Conservation (phyloP, 1,140 invertebrate species). For the Carposina sasakii region DNA sequence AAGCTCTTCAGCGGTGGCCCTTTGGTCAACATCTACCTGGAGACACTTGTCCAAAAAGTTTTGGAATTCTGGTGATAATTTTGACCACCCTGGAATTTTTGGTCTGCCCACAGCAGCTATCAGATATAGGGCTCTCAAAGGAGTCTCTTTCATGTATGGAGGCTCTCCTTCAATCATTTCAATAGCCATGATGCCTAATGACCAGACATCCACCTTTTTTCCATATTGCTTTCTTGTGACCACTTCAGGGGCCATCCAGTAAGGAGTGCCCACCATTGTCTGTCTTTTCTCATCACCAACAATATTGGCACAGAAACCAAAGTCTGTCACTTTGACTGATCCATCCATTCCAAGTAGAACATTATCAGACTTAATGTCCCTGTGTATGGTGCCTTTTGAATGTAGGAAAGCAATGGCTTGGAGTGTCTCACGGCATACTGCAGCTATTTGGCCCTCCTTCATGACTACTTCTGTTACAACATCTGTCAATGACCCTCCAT, state of each 20-base stretch:
- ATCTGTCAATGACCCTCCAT: constrained; percentile 96
- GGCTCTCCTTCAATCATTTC: constrained; percentile 99
- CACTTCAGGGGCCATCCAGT: constrained; percentile 94
- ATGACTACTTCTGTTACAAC: constrained; percentile 98
- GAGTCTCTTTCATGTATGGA: constrained; percentile 95
- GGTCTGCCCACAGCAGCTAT: constrained; percentile 97
- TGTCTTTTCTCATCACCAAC: constrained; percentile 94
- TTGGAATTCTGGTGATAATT: constrained; percentile 82
- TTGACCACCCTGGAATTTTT: constrained; percentile 88
- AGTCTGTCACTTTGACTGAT: constrained; percentile 97
- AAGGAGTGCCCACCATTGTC: constrained; percentile 95
- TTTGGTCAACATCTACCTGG: constrained; percentile 91
- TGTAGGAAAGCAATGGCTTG: constrained; percentile 95
- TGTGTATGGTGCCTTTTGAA: constrained; percentile 90
- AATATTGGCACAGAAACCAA: constrained; percentile 96
- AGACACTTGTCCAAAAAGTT: constrained; percentile 94
- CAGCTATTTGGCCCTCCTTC: constrained; percentile 97
- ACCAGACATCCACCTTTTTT: constrained; percentile 97
- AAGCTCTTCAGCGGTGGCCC: constrained; percentile 89
- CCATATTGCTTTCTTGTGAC: constrained; percentile 88
- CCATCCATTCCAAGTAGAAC: constrained; percentile 97
- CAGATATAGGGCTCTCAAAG: constrained; percentile 93
- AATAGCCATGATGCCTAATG: constrained; percentile 96
- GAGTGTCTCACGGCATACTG: constrained; percentile 93
- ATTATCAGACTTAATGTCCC: constrained; percentile 98